Conservation (phyloP, 2,113 vertebrate species). For the Syngnathus typhle region DNA sequence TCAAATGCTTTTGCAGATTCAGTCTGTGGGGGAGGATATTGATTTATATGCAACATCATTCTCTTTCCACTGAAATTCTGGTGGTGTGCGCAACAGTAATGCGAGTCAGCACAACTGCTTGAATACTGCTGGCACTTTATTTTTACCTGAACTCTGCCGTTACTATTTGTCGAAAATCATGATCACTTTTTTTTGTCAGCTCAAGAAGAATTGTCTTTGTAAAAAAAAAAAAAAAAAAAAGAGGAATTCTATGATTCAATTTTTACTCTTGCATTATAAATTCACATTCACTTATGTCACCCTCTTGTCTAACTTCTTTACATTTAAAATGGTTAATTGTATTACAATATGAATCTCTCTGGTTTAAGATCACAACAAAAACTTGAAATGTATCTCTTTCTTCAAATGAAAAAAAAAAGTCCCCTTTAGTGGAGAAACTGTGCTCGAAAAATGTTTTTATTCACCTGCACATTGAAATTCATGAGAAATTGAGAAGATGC, state of each 20-base stretch:
- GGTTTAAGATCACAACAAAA: background rate
- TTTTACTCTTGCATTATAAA: background rate
- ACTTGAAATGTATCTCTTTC: background rate
- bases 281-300: background rate
- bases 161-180: constrained; percentile 19
- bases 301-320: background rate
- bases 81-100: constrained; percentile 26
- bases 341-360: background rate
- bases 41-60: constrained; percentile 48
- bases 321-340: background rate
- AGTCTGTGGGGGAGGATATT: constrained; percentile 37
- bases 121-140: constrained; percentile 23
- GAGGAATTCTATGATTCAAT: background rate
- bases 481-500: background rate
- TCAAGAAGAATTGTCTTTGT: background rate
- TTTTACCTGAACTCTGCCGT: constrained; percentile 4
- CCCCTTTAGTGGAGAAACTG: background rate
- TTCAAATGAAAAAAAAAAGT: background rate
- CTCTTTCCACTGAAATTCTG: constrained; percentile 25
- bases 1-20: constrained; percentile 41
- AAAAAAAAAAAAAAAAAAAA: too few relatives aligned
- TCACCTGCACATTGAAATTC: background rate
- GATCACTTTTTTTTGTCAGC: background rate
- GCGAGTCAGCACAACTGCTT: constrained; percentile 27
- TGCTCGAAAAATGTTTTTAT: background rate